Evolutionary conservation across 2,797 vertebrate species (phyloP).

Genomic region (Paratrypauchen microcephalus): DNA sequence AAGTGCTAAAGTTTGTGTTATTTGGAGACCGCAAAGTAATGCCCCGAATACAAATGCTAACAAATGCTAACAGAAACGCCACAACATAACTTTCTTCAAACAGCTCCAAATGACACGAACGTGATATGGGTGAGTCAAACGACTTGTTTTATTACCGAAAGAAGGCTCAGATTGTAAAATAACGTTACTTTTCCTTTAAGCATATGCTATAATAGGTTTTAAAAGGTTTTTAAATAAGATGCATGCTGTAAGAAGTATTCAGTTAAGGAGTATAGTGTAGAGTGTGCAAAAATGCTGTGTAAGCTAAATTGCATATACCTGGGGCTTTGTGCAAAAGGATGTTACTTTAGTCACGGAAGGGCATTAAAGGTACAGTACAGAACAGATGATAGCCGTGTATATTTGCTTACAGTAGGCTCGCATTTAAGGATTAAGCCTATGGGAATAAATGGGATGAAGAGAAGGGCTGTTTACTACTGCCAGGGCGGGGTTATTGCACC

Average conservation of each 20-base stretch:
- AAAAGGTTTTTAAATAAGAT: background rate
- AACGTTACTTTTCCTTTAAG: too few species aligned
- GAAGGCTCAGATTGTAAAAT: too few species aligned
- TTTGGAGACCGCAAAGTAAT: too few species aligned
- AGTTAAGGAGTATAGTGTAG: background rate
- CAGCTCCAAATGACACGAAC: too few species aligned
- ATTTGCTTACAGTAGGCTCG: slow-evolving; percentile 33
- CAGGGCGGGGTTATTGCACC: slow-evolving; percentile 56
- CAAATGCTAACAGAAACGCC: too few species aligned
- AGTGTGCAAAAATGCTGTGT: background rate
- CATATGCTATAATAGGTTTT: background rate
- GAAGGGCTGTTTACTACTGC: slow-evolving; percentile 65
- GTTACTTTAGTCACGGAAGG: slow-evolving; percentile 3
- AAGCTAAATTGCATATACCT: slow-evolving; percentile 10
- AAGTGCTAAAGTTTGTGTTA: too few species aligned
- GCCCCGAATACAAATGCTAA: too few species aligned
- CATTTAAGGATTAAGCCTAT: slow-evolving; percentile 49
- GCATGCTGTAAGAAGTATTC: background rate
- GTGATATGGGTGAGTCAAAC: too few species aligned
- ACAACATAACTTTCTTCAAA: too few species aligned
- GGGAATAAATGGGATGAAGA: slow-evolving; percentile 38
- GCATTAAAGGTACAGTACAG: slow-evolving; percentile 1
- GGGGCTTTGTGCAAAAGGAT: background rate
- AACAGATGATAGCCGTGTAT: slow-evolving; percentile 16
- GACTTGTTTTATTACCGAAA: too few species aligned